These are phyloP conservation scores for Microcebus tavaratra DNA, from an alignment of 2,113 vertebrate species.

Conservation along the genomic window DNA sequence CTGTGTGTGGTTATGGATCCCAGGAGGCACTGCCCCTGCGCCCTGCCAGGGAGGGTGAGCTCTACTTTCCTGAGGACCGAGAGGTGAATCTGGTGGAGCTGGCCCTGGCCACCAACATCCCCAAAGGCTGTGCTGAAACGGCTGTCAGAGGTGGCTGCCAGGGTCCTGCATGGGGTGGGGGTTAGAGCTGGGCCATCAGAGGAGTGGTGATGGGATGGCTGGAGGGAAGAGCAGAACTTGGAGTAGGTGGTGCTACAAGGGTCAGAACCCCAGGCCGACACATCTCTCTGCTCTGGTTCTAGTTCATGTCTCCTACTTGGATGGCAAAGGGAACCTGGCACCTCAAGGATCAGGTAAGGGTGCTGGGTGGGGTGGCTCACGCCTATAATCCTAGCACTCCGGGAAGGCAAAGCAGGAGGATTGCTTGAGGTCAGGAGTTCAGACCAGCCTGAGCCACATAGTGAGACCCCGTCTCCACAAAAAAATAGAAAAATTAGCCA, in stretches of 20 bases:
- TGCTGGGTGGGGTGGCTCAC: no score
- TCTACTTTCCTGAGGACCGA: slow-evolving; percentile 92
- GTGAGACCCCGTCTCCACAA: no score
- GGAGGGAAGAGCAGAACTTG: not conserved
- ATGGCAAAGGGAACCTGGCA: slow-evolving; percentile 93
- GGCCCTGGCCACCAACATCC: slow-evolving; percentile 93
- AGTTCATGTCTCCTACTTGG: slow-evolving; percentile 94
- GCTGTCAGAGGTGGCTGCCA: slow-evolving; percentile 87
- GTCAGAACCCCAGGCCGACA: not conserved
- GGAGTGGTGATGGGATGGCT: not conserved
- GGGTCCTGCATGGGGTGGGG: not conserved
- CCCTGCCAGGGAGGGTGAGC: slow-evolving; percentile 90
- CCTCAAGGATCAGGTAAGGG: slow-evolving; percentile 86
- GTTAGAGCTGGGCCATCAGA: not conserved
- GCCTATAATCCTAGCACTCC: no score
- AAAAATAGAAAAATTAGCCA: no score
- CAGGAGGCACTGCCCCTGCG: slow-evolving; percentile 90
- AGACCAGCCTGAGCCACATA: no score
- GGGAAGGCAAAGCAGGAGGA: no score
- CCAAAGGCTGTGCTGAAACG: slow-evolving; percentile 93
- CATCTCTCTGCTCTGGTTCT: not conserved
- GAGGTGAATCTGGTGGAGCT: slow-evolving; percentile 94
- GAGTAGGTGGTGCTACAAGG: accelerated
- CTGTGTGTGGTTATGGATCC: slow-evolving; percentile 91
- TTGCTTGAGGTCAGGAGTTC: no score